phyloP scores from a whole-genome alignment of 1,140 invertebrate species.

The Panagrolaimus sp. region DNA sequence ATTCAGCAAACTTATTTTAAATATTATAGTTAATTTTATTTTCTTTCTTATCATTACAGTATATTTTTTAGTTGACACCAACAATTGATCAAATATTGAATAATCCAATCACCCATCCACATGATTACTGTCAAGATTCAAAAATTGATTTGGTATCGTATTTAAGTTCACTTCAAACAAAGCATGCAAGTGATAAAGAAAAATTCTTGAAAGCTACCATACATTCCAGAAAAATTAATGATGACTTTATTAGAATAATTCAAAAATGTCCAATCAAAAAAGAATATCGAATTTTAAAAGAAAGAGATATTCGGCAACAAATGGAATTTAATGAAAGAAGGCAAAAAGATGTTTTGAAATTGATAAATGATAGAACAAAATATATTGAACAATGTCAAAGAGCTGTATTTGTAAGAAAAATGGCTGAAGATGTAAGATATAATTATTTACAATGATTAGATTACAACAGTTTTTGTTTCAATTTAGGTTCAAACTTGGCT shows the following conservation, averaged over 20 bases:
- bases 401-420: background rate
- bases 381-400: conserved; percentile 3
- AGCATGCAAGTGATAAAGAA: background rate
- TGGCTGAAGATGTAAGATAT: background rate
- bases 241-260: conserved; percentile 1
- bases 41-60: too few relatives aligned
- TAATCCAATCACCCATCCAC: too few relatives aligned
- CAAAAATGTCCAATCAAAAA: background rate
- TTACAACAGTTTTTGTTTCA: background rate
- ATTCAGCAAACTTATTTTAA: too few relatives aligned
- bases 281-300: background rate
- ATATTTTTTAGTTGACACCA: too few relatives aligned
- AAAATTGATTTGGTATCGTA: too few relatives aligned
- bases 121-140: too few relatives aligned
- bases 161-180: background rate
- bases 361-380: background rate
- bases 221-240: background rate
- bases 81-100: too few relatives aligned
- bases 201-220: background rate
- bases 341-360: background rate
- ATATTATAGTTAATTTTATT: too few relatives aligned
- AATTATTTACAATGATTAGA: background rate
- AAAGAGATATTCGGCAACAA: background rate
- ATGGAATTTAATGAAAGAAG: conserved; percentile 5
- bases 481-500: background rate